Base-by-base conservation (phyloP, 2,113 vertebrate species). In the Taxidea taxus region DNA sequence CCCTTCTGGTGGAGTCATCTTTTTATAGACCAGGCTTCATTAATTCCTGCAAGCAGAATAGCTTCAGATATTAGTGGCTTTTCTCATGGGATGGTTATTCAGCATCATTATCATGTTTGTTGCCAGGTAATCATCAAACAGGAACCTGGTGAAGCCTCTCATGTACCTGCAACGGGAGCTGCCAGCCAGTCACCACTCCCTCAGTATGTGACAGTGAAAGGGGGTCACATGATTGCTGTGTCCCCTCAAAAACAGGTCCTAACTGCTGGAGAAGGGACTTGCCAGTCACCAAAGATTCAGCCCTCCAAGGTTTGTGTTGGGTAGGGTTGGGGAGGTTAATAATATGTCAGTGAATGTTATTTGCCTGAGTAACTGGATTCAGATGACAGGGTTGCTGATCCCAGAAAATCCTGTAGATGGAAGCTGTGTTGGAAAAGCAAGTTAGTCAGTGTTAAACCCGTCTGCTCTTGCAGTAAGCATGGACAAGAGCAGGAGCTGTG, bases 41-140 rank as follows among this genome's bases (percentile, higher is more conserved):
- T 88, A 25, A 64, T 89, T 21, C 7, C 89, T 94, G 34, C 1
- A 84, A 44, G 86, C 37, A 89, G 42, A 68, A 31, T 51, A 92
- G 60, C 51, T 95, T 75, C 74, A 68, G 14, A 39, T 80, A 31
- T 60, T 87, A 62, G 49, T 68, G 93, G 62, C 42, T 74, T 91
- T 85, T 64, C 56, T 13, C 51, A 20, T 47, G 10, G 44, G 56
- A 31, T 89, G 25, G 70, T 97, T 94, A 94, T 62, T 94, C 58
- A 34, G 34, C 96, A 31, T 97, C 72, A 39, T 94, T 96, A 39
- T 92, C 85, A 31, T 97, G 56, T 97, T 93, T 97, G 4, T 98
- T 96, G 56, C 68, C 96, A 99, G 99, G 99, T 99, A 97, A 99
- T 99, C 89, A 99, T 99, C 98, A 99, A 99, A 97, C 99, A 99